These are phyloP conservation scores for Phalacrocorax brasilianus DNA, from an alignment of 2,113 vertebrate genomes.

Conservation along the genomic window DNA sequence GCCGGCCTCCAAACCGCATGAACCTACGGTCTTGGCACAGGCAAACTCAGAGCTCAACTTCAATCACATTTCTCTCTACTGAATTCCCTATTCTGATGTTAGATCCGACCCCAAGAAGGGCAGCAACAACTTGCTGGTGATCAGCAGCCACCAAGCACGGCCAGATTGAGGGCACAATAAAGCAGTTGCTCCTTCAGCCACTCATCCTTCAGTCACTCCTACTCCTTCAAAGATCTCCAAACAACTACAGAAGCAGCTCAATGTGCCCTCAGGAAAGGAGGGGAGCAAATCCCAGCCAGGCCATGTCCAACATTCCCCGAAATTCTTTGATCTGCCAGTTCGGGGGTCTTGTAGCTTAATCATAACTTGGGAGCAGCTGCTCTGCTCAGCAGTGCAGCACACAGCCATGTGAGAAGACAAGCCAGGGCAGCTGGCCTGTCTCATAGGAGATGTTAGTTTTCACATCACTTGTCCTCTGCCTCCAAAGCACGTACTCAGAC, in stretches of 20 bases:
- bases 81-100: neutral
- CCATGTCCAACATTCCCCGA: accelerated
- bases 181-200: neutral
- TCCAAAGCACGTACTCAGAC: neutral
- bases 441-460: neutral
- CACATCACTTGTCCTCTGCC: neutral
- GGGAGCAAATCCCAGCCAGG: neutral
- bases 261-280: neutral
- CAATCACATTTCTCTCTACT: neutral
- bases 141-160: neutral
- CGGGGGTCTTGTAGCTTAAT: neutral
- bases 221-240: neutral
- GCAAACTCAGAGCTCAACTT: neutral
- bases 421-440: neutral
- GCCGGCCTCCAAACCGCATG: neutral
- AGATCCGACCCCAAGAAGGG: neutral
- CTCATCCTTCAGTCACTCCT: neutral
- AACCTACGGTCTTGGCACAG: neutral
- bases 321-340: neutral
- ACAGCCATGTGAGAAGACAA: neutral
- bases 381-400: neutral
- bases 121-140: neutral
- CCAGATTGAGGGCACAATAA: neutral
- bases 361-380: neutral
- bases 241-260: neutral